These are phyloP conservation scores for Agonopterix heracliana DNA, from an alignment of 2,888 invertebrate genomes.

Conservation along the genomic window DNA sequence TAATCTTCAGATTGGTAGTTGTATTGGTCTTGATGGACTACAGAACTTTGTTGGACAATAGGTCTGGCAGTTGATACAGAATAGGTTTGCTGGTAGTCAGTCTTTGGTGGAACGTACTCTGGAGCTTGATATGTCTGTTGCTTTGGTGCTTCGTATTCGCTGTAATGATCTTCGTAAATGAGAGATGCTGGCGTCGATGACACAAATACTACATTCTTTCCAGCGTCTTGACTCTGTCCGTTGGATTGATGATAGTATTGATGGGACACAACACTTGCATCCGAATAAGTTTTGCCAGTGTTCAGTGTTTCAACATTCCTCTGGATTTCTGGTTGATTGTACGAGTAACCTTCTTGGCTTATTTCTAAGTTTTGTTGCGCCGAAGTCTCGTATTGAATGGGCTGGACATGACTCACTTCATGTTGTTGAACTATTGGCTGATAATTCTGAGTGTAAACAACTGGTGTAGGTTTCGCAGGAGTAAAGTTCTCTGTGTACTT, in stretches of 20 bases:
- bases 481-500: conserved; percentile 43
- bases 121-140: conserved; percentile 27
- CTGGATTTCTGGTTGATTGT: conserved; percentile 62
- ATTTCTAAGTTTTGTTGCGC: conserved; percentile 36
- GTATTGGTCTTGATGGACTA: conserved; percentile 35
- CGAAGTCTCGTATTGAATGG: conserved; percentile 35
- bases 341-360: conserved; percentile 47
- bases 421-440: conserved; percentile 47
- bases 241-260: conserved; percentile 53
- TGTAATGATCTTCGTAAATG: conserved; percentile 57
- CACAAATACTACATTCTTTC: conserved; percentile 45
- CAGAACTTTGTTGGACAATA: conserved; percentile 39
- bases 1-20: conserved; percentile 34
- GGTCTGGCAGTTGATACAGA: conserved; percentile 38
- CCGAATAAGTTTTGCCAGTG: conserved; percentile 45
- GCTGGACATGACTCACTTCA: conserved; percentile 42
- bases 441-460: conserved; percentile 48
- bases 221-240: conserved; percentile 30
- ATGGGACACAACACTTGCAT: conserved; percentile 59
- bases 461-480: conserved; percentile 45
- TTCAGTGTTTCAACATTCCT: conserved; percentile 41
- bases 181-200: conserved; percentile 57
- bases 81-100: conserved; percentile 41
- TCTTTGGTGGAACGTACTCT: conserved; percentile 39
- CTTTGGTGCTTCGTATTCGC: conserved; percentile 44